Conservation (phyloP, 2,797 vertebrate species). For the Gorsachius magnificus region DNA sequence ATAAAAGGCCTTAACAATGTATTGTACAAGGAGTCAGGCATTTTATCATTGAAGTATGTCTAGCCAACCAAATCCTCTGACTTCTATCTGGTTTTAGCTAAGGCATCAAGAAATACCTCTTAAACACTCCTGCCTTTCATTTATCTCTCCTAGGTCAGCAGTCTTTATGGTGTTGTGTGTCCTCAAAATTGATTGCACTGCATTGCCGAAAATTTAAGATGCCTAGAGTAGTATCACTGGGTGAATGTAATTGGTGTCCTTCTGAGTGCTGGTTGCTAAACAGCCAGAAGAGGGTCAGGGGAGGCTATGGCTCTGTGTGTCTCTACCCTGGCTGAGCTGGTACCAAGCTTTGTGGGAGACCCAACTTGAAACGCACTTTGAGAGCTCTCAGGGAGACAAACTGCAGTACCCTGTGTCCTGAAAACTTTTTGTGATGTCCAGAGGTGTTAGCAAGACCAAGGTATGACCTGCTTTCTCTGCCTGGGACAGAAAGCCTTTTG, state of each 20-base stretch:
- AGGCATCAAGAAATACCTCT: not conserved
- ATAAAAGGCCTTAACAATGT: not conserved
- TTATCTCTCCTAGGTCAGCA: constrained; percentile 5
- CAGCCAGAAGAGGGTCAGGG: not conserved
- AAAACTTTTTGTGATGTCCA: not conserved
- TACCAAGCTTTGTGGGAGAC: not conserved
- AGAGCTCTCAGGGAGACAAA: not conserved
- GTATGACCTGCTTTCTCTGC: not conserved
- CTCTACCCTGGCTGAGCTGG: not conserved
- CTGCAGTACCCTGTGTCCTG: not conserved
- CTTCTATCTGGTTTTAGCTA: not conserved
- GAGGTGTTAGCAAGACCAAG: not conserved
- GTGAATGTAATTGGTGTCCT: not conserved
- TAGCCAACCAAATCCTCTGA: not conserved
- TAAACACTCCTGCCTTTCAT: not conserved
- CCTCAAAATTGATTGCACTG: not conserved
- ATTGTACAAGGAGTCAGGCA: not conserved
- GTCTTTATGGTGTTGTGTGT: not conserved
- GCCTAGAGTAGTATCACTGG: not conserved
- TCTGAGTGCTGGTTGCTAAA: not conserved
- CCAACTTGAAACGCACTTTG: not conserved
- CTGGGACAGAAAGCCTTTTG: not conserved
- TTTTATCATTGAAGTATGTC: not conserved
- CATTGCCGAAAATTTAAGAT: not conserved
- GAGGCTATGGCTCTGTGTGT: not conserved